These are phyloP conservation scores for Brachionus rubens DNA, from an alignment of 1,140 invertebrate species.

Conservation along the genomic window DNA sequence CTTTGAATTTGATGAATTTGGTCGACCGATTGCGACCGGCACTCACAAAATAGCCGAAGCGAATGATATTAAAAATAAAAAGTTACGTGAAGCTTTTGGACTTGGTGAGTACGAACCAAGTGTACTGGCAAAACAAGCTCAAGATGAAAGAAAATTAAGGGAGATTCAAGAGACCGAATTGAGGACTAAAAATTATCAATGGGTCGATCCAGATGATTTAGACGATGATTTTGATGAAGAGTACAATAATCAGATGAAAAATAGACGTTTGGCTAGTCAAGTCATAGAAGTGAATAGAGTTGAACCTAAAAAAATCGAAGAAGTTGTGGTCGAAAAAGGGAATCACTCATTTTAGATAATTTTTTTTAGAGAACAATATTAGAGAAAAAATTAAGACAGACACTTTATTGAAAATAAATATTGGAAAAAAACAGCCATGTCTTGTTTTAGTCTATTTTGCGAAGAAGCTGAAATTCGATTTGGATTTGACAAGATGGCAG, in stretches of 20 bases:
- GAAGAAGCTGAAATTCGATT: conserved; percentile 93
- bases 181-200: conserved; percentile 39
- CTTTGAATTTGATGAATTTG: conserved; percentile 70
- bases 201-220: conserved; percentile 45
- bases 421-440: conserved; percentile 89
- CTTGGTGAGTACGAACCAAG: conserved; percentile 86
- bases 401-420: too few relatives aligned
- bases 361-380: too few relatives aligned
- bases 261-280: conserved; percentile 9
- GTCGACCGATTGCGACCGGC: conserved; percentile 76
- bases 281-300: conserved; percentile 11
- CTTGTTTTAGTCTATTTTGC: conserved; percentile 87
- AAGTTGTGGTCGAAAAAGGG: too few relatives aligned
- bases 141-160: conserved; percentile 57
- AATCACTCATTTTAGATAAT: too few relatives aligned
- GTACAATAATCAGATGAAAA: conserved; percentile 24
- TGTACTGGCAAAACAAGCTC: conserved; percentile 73
- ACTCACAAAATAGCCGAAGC: conserved; percentile 92
- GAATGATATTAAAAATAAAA: conserved; percentile 90
- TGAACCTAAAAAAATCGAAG: not conserved
- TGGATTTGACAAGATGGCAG: conserved; percentile 84
- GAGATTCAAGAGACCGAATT: conserved; percentile 47
- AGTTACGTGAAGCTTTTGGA: conserved; percentile 85
- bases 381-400: too few relatives aligned
- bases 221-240: conserved; percentile 40